These are phyloP conservation scores for Rhagonycha fulva DNA, from an alignment of 2,888 invertebrate genomes.

Conservation along the genomic window DNA sequence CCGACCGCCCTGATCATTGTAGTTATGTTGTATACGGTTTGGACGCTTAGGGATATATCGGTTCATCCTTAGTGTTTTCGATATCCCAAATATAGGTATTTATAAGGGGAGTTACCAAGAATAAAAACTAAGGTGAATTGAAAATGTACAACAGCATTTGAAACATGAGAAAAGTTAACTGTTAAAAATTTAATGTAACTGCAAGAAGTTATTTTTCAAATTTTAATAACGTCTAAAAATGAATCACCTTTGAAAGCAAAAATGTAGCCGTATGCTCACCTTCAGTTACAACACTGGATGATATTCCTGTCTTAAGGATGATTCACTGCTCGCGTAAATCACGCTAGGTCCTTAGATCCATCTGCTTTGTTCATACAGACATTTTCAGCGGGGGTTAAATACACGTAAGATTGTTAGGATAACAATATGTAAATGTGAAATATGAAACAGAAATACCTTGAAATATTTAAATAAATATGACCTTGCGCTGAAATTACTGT, in stretches of 20 bases:
- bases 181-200: not conserved
- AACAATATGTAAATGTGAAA: not conserved
- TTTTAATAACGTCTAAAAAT: not conserved
- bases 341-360: conserved; percentile 23
- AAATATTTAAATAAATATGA: not conserved
- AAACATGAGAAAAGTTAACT: not conserved
- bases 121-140: conserved; percentile 11
- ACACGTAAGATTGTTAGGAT: conserved; percentile 3
- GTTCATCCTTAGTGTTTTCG: conserved; percentile 23
- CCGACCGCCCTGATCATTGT: conserved; percentile 25
- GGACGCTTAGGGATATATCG: conserved; percentile 22
- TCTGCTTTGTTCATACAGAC: conserved; percentile 19
- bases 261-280: conserved; percentile 1
- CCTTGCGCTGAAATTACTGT: not conserved
- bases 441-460: not conserved
- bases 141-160: not conserved
- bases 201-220: not conserved
- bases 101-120: conserved; percentile 15
- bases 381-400: conserved; percentile 8
- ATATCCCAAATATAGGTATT: conserved; percentile 15
- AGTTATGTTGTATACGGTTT: conserved; percentile 24
- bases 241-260: not conserved
- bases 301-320: conserved; percentile 12
- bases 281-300: conserved; percentile 2
- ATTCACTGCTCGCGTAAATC: conserved; percentile 17